Evolutionary conservation across 2,113 vertebrate species (phyloP).

Genomic region (Oplegnathus fasciatus): DNA sequence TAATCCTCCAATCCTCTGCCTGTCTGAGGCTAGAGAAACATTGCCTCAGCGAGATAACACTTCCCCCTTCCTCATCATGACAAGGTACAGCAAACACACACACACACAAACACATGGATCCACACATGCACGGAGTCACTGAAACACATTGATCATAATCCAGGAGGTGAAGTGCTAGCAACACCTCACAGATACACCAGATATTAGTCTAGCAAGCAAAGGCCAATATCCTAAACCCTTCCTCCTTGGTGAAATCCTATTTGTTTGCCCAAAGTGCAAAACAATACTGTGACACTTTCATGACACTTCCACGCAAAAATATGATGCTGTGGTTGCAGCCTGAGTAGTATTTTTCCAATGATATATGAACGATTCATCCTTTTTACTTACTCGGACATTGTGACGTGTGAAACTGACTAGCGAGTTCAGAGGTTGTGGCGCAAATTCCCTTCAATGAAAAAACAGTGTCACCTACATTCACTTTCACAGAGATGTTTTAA

Average conservation of each 20-base stretch:
- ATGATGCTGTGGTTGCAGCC: not conserved
- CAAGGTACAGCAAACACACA: slow-evolving; percentile 40
- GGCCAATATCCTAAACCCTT: slow-evolving; percentile 20
- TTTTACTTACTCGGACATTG: not conserved
- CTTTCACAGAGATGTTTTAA: not conserved
- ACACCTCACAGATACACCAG: slow-evolving; percentile 37
- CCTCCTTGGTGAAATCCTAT: slow-evolving; percentile 7
- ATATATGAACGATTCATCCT: not conserved
- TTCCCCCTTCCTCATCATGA: slow-evolving; percentile 51
- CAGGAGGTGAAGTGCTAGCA: slow-evolving; percentile 33
- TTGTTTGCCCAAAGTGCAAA: slow-evolving; percentile 22
- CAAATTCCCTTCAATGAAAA: slow-evolving; percentile 15
- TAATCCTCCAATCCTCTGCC: slow-evolving; percentile 76
- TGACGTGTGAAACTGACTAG: not conserved
- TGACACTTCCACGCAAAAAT: not conserved
- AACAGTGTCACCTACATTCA: not conserved
- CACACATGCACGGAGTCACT: slow-evolving; percentile 18
- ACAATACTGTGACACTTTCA: slow-evolving; percentile 33
- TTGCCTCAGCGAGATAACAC: slow-evolving; percentile 71
- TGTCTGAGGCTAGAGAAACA: slow-evolving; percentile 71
- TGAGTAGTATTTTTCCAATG: not conserved
- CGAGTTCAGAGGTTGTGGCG: not conserved
- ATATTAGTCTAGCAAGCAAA: slow-evolving; percentile 41
- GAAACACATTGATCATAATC: slow-evolving; percentile 46
- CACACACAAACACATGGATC: slow-evolving; percentile 9